These are phyloP conservation scores for Mugil cephalus DNA, from an alignment of 2,113 vertebrate species.

Conservation along the genomic window DNA sequence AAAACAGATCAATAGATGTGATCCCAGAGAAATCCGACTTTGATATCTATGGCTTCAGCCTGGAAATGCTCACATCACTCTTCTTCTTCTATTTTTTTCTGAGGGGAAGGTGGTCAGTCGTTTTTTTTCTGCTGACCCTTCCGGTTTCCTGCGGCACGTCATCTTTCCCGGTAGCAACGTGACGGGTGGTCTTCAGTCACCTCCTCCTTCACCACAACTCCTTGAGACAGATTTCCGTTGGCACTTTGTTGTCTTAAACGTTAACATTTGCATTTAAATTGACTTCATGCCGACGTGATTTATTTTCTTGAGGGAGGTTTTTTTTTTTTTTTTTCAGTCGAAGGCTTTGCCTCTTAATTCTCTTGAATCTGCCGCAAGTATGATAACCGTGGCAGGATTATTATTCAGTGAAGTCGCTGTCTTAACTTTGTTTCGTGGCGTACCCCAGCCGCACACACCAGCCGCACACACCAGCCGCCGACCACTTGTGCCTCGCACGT, in stretches of 20 bases:
- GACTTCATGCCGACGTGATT: slow-evolving; percentile 65
- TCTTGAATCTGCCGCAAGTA: slow-evolving; percentile 50
- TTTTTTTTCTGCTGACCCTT: slow-evolving; percentile 40
- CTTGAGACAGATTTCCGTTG: slow-evolving; percentile 29
- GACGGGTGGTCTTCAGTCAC: slow-evolving; percentile 32
- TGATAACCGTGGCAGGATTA: slow-evolving; percentile 62
- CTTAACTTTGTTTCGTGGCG: slow-evolving; percentile 50
- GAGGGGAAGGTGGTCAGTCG: slow-evolving; percentile 1
- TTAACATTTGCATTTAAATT: slow-evolving; percentile 78
- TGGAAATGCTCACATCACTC: slow-evolving; percentile 59
- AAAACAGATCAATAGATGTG: slow-evolving; percentile 77
- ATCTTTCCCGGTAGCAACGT: slow-evolving; percentile 19
- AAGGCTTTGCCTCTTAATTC: slow-evolving; percentile 65
- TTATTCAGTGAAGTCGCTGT: slow-evolving; percentile 49
- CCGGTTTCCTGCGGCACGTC: slow-evolving; percentile 38
- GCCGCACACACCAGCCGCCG: slow-evolving; percentile 3
- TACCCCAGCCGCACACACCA: slow-evolving; percentile 21
- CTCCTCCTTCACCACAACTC: slow-evolving; percentile 54
- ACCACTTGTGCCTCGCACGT: slow-evolving; percentile 30
- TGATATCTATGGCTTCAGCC: slow-evolving; percentile 59
- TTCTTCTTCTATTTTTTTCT: slow-evolving; percentile 11
- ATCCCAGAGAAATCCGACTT: slow-evolving; percentile 63
- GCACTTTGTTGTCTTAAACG: slow-evolving; percentile 64
- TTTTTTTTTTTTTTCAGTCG: slow-evolving; percentile 44
- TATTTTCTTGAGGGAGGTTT: slow-evolving; percentile 56